A percentile compares a stretch with the other conserved stretches of the same genome.
These are phyloP conservation scores for Scolopax bukidnonensis DNA, from an alignment of 2,797 vertebrate species.

Conservation along the genomic window DNA sequence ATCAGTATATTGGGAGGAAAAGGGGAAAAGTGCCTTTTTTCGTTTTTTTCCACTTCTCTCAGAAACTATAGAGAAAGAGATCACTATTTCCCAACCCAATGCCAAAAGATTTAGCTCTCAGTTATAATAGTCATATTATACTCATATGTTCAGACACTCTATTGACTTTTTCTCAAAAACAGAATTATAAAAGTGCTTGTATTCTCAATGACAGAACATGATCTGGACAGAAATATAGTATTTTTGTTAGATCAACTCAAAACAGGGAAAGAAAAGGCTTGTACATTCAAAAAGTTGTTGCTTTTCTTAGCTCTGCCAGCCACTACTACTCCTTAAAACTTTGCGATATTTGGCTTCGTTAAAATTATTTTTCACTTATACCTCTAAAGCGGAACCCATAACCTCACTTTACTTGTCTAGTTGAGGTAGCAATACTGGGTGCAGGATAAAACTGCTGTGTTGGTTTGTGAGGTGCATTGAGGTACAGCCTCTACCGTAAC, in stretches of 20 bases:
- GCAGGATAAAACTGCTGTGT: neutral
- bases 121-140: neutral
- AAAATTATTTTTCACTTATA: neutral
- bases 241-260: neutral
- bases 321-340: neutral
- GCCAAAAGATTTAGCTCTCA: neutral
- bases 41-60: accelerated
- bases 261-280: neutral
- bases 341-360: neutral
- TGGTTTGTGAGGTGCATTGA: neutral
- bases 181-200: neutral
- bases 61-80: neutral
- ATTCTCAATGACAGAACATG: neutral
- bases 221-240: neutral
- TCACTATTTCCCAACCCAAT: neutral
- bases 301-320: neutral
- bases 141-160: neutral
- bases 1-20: neutral
- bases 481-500: neutral
- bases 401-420: neutral
- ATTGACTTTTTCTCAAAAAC: neutral
- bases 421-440: neutral
- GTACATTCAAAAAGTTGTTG: neutral
- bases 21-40: neutral
- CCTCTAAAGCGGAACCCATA: neutral